Conservation (phyloP, 1,140 invertebrate species). For the Lethocerus indicus region DNA sequence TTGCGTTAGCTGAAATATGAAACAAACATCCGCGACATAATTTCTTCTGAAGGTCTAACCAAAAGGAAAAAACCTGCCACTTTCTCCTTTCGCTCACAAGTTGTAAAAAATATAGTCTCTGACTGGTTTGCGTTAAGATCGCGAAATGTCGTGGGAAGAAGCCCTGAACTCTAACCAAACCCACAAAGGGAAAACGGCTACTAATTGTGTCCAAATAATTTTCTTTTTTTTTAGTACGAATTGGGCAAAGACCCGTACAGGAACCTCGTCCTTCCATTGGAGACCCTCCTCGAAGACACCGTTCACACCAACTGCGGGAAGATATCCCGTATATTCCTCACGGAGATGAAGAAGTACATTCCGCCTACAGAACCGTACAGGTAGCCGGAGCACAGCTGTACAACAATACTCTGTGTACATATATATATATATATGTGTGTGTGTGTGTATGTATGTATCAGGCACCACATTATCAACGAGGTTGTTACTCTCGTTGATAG, state of each 20-base stretch:
- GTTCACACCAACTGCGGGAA: conserved; percentile 31
- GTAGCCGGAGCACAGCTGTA: too few relatives aligned
- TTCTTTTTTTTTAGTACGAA: conserved; percentile 27
- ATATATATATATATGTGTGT: too few relatives aligned
- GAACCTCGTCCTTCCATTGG: conserved; percentile 27
- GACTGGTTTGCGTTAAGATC: background rate
- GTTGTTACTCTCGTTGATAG: too few relatives aligned
- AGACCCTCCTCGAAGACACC: conserved; percentile 25
- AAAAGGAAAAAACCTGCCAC: background rate
- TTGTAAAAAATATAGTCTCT: background rate
- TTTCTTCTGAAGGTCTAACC: background rate
- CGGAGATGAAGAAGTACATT: too few relatives aligned
- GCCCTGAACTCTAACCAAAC: background rate
- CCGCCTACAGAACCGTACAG: too few relatives aligned
- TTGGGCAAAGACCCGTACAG: conserved; percentile 27
- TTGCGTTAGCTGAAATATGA: background rate
- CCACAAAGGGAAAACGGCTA: background rate
- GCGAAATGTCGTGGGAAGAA: background rate
- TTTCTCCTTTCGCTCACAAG: background rate
- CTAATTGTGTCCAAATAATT: background rate
- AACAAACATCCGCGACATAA: background rate
- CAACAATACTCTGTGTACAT: too few relatives aligned
- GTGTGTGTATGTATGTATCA: too few relatives aligned
- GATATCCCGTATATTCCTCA: conserved; percentile 27
- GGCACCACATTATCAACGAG: too few relatives aligned